Conservation (phyloP, 1,140 invertebrate genomes). For the Zaprionus davidi region DNA sequence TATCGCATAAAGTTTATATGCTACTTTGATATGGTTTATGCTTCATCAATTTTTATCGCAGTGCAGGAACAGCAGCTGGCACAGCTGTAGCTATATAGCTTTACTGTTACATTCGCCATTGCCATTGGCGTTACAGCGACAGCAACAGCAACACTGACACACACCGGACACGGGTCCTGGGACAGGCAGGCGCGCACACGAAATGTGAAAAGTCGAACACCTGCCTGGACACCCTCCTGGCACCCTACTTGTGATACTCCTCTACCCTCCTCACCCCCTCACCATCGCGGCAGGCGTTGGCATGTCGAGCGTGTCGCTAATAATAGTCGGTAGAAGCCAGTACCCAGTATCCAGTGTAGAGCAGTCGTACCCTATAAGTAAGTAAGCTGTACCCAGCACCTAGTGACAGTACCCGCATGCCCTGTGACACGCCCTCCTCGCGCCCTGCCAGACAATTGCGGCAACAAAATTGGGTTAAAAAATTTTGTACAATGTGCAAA, state of each 20-base stretch:
- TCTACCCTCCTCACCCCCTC: neutral
- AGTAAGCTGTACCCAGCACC: constrained; percentile 3
- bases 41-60: neutral
- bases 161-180: constrained; percentile 40
- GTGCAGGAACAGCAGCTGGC: constrained; percentile 5
- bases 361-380: constrained; percentile 1
- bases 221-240: constrained; percentile 18
- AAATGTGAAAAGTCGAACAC: constrained; percentile 50
- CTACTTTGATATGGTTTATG: neutral
- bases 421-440: neutral
- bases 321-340: constrained; percentile 58
- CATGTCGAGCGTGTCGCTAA: constrained; percentile 76
- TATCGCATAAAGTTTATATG: neutral
- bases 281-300: constrained; percentile 43
- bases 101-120: neutral
- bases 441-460: constrained; percentile 39
- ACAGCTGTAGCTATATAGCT: constrained; percentile 1
- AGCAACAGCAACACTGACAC: constrained; percentile 18
- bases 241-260: neutral
- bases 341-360: constrained; percentile 13
- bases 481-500: constrained; percentile 18
- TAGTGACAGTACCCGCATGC: neutral
- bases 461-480: constrained; percentile 45
- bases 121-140: neutral
- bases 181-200: constrained; percentile 38